Percentiles rank a stretch among this genome's conserved stretches.
These are phyloP conservation scores for Acipenser oxyrinchus DNA, from an alignment of 2,797 vertebrate genomes.

Conservation along the genomic window DNA sequence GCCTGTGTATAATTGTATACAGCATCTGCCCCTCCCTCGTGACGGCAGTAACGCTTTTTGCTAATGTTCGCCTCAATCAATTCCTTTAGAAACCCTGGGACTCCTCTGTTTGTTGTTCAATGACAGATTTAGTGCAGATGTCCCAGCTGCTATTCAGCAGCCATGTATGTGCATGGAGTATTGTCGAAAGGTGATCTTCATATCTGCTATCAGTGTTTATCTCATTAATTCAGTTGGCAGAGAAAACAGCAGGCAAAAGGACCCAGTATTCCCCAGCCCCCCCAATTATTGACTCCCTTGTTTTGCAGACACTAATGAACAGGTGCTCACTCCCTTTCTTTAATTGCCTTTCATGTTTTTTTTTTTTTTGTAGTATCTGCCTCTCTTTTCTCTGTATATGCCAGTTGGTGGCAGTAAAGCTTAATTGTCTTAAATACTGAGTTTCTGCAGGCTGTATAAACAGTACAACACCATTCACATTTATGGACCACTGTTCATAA, in stretches of 20 bases:
- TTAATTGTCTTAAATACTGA: background rate
- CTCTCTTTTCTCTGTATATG: background rate
- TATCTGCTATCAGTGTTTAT: background rate
- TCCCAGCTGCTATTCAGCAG: background rate
- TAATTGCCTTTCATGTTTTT: too few species aligned
- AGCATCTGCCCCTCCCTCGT: too few species aligned
- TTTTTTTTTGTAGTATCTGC: background rate
- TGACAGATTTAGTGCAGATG: background rate
- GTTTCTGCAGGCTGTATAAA: background rate
- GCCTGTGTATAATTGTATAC: too few species aligned
- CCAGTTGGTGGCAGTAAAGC: slow-evolving; percentile 37
- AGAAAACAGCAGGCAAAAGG: background rate
- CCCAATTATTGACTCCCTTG: background rate
- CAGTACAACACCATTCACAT: slow-evolving; percentile 23
- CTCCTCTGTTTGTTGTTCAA: background rate
- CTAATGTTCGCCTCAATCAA: background rate
- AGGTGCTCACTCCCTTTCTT: slow-evolving; percentile 6
- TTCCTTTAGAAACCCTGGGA: background rate
- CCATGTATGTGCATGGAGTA: background rate
- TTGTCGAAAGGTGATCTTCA: background rate
- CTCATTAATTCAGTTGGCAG: slow-evolving; percentile 1
- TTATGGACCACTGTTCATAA: slow-evolving; percentile 46
- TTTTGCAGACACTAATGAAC: background rate
- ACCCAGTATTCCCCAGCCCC: background rate
- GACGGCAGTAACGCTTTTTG: background rate